Evolutionary conservation across 2,113 vertebrate species (phyloP).

Genomic region (Cyanoramphus novaezelandiae): DNA sequence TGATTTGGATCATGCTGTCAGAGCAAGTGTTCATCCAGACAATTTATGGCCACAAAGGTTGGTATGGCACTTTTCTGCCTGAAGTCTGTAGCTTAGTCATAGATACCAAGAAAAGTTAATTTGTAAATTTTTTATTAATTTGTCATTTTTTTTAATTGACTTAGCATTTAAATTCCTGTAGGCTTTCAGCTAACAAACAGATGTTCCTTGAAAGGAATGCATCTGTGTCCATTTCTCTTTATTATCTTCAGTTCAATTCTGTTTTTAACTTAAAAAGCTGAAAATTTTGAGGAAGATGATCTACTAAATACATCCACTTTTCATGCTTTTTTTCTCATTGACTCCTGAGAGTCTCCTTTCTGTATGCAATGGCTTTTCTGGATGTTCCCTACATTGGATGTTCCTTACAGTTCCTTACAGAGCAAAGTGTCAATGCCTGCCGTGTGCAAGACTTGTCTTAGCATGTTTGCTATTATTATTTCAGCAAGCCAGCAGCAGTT

Average conservation of each 20-base stretch:
- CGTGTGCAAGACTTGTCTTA: neutral
- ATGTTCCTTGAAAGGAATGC: neutral
- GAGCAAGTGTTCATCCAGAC: neutral
- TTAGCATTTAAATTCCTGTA: neutral
- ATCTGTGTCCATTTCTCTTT: neutral
- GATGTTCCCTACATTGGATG: neutral
- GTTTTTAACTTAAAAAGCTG: neutral
- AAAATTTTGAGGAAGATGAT: neutral
- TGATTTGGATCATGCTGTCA: neutral
- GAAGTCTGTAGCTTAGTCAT: neutral
- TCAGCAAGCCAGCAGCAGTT: neutral
- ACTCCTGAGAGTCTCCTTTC: neutral
- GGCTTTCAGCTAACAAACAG: neutral
- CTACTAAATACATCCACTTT: neutral
- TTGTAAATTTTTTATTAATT: neutral
- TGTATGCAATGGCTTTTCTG: neutral
- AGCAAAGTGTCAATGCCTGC: neutral
- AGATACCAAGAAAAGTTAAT: neutral
- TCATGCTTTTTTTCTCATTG: neutral
- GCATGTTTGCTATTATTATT: neutral
- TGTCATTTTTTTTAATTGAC: neutral
- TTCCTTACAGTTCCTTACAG: neutral
- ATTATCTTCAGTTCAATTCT: neutral
- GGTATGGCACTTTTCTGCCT: neutral
- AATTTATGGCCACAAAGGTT: neutral